phyloP scores from a whole-genome alignment of 2,797 vertebrate species.

The Enteromius mattozi region DNA sequence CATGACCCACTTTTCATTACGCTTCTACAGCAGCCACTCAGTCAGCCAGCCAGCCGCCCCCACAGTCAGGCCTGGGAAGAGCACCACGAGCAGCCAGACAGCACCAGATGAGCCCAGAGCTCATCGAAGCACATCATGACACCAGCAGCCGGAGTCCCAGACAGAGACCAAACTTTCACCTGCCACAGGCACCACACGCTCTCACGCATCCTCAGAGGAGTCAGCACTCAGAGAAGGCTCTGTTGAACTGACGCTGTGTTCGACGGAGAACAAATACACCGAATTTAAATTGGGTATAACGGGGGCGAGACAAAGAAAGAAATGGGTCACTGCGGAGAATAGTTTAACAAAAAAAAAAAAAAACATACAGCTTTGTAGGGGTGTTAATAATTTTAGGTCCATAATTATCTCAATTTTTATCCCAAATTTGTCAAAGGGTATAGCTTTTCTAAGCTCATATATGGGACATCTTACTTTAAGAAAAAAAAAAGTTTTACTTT shows the following conservation, averaged over 20 bases:
- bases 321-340: slow-evolving; percentile 30
- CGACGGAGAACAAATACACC: neutral
- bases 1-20: slow-evolving; percentile 77
- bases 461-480: neutral
- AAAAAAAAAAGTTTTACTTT: neutral
- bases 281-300: slow-evolving; percentile 8
- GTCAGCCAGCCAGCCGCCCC: slow-evolving; percentile 61
- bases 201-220: neutral
- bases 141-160: slow-evolving; percentile 51
- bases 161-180: slow-evolving; percentile 48
- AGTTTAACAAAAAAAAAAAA: neutral
- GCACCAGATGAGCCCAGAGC: slow-evolving; percentile 56
- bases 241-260: neutral
- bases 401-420: neutral
- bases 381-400: neutral
- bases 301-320: slow-evolving; percentile 20
- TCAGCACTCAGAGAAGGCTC: neutral
- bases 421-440: neutral
- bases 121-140: slow-evolving; percentile 40
- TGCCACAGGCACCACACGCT: neutral
- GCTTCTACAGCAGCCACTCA: slow-evolving; percentile 57
- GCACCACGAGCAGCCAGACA: slow-evolving; percentile 51
- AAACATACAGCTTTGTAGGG: neutral
- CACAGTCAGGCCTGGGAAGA: slow-evolving; percentile 26
- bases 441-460: neutral